phyloP scores from a whole-genome alignment of 2,797 vertebrate species.

The Etheostoma perlongum region DNA sequence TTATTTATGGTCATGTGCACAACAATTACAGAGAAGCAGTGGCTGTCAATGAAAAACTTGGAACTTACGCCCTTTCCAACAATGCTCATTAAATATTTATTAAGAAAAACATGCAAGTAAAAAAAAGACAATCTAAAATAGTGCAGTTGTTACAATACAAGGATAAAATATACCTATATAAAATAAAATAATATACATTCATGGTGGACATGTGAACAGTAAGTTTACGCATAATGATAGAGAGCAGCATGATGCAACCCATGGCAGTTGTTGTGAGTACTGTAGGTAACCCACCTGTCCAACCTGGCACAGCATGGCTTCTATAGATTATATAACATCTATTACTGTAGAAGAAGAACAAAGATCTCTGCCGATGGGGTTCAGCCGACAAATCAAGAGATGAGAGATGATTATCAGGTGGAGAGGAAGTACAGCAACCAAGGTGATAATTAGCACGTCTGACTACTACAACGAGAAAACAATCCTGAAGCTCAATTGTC shows the following conservation, averaged over 20 bases:
- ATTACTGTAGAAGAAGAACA: background rate
- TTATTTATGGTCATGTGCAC: background rate
- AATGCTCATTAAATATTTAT: too few species aligned
- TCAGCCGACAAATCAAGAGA: conserved; percentile 29
- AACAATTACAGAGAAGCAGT: too few species aligned
- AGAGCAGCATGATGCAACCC: conserved; percentile 4
- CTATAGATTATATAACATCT: background rate
- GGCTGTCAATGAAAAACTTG: too few species aligned
- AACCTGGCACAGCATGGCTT: background rate
- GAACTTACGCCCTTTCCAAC: too few species aligned
- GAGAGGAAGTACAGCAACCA: conserved; percentile 47
- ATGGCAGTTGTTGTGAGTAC: conserved; percentile 18
- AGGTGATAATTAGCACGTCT: conserved; percentile 61
- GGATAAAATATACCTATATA: background rate
- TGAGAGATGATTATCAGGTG: conserved; percentile 62
- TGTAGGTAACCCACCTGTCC: background rate
- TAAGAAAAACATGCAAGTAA: background rate
- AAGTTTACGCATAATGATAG: too few species aligned
- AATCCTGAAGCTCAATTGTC: conserved; percentile 35
- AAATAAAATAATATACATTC: background rate
- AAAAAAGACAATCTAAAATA: background rate
- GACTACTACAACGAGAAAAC: conserved; percentile 58
- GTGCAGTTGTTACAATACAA: too few species aligned
- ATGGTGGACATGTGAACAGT: too few species aligned
- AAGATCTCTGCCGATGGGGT: background rate